phyloP scores from a whole-genome alignment of 2,888 invertebrate species.

The Pollenia angustigena region DNA sequence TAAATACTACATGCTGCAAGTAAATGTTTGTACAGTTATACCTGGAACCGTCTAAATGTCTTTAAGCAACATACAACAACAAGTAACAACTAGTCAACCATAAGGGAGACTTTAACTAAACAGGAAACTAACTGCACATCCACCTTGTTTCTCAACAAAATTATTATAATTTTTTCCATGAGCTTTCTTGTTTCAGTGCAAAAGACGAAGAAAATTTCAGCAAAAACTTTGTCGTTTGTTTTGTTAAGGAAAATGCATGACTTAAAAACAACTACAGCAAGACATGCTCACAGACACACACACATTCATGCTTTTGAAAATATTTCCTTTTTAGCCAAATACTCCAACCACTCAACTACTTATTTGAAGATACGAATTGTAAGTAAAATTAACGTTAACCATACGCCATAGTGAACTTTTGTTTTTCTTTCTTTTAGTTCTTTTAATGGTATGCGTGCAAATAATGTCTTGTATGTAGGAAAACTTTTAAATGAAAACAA shows the following conservation, averaged over 20 bases:
- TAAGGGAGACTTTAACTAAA: conserved; percentile 47
- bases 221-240: conserved; percentile 69
- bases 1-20: background rate
- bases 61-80: background rate
- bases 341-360: conserved; percentile 1
- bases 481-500: conserved; percentile 61
- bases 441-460: conserved; percentile 28
- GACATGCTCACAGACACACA: conserved; percentile 17
- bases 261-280: conserved; percentile 47
- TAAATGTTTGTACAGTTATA: background rate
- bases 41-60: conserved; percentile 15
- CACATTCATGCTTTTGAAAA: background rate
- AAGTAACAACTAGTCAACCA: conserved; percentile 58
- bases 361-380: conserved; percentile 47
- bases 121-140: conserved; percentile 47
- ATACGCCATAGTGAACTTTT: conserved; percentile 53
- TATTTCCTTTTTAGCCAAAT: conserved; percentile 35
- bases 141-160: conserved; percentile 30
- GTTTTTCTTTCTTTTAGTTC: background rate
- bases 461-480: conserved; percentile 34
- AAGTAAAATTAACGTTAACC: conserved; percentile 65
- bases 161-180: conserved; percentile 25
- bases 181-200: conserved; percentile 11
- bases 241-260: conserved; percentile 56
- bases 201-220: conserved; percentile 9